Evolutionary conservation across 1,140 invertebrate genomes (phyloP).

Genomic region (Saccostrea echinata): DNA sequence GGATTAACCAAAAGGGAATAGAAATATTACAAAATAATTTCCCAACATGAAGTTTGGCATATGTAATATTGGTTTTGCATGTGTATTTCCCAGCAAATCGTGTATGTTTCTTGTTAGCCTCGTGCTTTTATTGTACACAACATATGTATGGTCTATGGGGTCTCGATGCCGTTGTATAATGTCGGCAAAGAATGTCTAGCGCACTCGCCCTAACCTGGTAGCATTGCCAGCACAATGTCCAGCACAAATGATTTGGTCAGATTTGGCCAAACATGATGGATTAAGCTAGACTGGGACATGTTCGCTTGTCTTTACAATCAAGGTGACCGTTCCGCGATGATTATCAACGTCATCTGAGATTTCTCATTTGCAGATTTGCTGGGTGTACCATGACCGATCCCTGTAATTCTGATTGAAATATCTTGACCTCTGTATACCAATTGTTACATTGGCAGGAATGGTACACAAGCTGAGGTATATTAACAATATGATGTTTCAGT

Average conservation of each 20-base stretch:
- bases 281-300: slow-evolving; percentile 27
- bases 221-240: slow-evolving; percentile 1
- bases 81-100: slow-evolving; percentile 17
- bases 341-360: slow-evolving; percentile 32
- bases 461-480: not conserved
- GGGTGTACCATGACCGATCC: not conserved
- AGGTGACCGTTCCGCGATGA: not conserved
- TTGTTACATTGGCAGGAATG: not conserved
- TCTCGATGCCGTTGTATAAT: slow-evolving; percentile 19
- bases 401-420: not conserved
- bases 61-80: slow-evolving; percentile 31
- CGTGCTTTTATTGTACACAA: slow-evolving; percentile 24
- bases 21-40: slow-evolving; percentile 31
- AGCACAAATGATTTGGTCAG: slow-evolving; percentile 21
- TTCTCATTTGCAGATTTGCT: not conserved
- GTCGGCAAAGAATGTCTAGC: slow-evolving; percentile 3
- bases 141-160: slow-evolving; percentile 1
- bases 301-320: slow-evolving; percentile 15
- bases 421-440: not conserved
- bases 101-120: slow-evolving; percentile 33
- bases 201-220: not conserved
- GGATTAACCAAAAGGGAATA: slow-evolving; percentile 18
- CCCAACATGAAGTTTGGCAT: not conserved
- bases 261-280: slow-evolving; percentile 11
- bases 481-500: not conserved